phyloP scores from a whole-genome alignment of 2,797 vertebrate species.

The Oophaga sylvatica region DNA sequence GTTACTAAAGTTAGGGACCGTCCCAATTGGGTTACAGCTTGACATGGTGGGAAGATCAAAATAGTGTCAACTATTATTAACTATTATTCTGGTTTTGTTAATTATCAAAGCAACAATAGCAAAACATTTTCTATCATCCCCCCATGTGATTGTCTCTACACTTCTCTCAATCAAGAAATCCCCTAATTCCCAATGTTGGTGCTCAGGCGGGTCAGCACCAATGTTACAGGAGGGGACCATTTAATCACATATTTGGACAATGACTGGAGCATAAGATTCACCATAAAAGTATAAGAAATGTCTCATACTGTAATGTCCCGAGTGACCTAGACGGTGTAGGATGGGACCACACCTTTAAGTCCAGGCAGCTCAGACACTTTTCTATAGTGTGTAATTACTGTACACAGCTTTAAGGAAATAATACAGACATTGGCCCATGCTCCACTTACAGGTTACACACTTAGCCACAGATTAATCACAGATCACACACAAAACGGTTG shows the following conservation, averaged over 20 bases:
- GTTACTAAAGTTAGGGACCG: no score
- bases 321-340: conserved; percentile 42
- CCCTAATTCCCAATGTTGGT: not conserved
- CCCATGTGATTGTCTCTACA: not conserved
- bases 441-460: conserved; percentile 36
- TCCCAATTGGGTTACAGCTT: no score
- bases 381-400: conserved; percentile 48
- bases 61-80: no score
- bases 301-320: not conserved
- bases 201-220: not conserved
- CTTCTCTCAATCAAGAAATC: not conserved
- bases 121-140: not conserved
- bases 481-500: conserved; percentile 26
- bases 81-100: no score
- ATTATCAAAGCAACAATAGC: no score
- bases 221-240: not conserved
- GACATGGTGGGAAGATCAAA: no score
- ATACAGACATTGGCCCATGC: conserved; percentile 35
- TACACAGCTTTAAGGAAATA: conserved; percentile 37
- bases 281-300: not conserved
- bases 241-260: not conserved
- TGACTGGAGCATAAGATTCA: not conserved
- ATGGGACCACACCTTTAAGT: conserved; percentile 52
- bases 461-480: conserved; percentile 53
- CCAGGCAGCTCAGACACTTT: conserved; percentile 11